Base-by-base conservation (phyloP, 2,113 vertebrate genomes). In the Siniperca knerii region DNA sequence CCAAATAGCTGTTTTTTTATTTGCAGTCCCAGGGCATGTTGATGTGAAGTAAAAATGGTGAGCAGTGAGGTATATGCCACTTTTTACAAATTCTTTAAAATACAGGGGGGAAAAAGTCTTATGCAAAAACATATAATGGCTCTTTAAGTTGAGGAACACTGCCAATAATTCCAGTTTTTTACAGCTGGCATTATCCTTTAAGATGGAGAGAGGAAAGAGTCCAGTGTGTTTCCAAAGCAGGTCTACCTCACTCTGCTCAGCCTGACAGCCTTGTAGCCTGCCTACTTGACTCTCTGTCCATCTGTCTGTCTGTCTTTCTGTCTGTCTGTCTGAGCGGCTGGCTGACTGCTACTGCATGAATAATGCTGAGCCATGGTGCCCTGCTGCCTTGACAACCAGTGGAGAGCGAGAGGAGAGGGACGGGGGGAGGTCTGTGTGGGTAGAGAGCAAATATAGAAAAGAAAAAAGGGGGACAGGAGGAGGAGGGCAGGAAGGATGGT, bases 331-430 rank as follows among this genome's bases (percentile, higher is more conserved):
- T 23, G 73, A 61, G 77, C 52, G 75, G 52, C 68, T 55, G 82
- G 50, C 92, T 81, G 80, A 70, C 86, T 91, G 90, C 88, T 90
- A 55, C 87, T 84, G 70, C 83, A 89, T 87, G 90, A 93, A 93
- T 89, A 94, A 94, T 95, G 95, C 95, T 96, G 95, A 95, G 94
- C 85, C 87, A 90, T 92, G 93, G 90, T 93, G 89, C 84, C 77
- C 87, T 76, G 94, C 88, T 92, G 90, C 93, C 93, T 84, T 95
- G 94, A 93, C 94, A 95, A 94, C 94, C 88, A 89, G 79, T 44
- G 23, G 65, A 86, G 87, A 84, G 68, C 4, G 16, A 44, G 33
- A 6, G 1, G 20, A n/a, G 50, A 21, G 61, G 52, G 40, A n/a
- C 4, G 6, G 33, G 44, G 65, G 61, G 81, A 11, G 67, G 33